These are phyloP conservation scores for Phrynocephalus forsythii DNA, from an alignment of 2,797 vertebrate species.

Conservation along the genomic window DNA sequence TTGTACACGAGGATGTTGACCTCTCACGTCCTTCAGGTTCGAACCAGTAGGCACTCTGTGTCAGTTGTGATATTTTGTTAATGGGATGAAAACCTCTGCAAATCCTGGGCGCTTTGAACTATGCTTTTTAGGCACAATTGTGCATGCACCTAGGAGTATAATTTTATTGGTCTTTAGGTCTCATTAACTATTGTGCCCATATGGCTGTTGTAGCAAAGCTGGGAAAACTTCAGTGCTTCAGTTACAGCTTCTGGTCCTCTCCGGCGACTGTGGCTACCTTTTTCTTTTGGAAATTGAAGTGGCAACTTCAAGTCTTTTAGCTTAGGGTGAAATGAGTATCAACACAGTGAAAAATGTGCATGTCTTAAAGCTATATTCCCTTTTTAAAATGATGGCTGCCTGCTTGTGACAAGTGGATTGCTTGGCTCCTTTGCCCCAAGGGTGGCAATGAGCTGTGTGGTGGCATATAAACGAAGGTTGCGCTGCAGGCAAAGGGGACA, in stretches of 20 bases:
- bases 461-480: conserved; percentile 1
- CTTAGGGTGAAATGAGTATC: not conserved
- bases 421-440: no score
- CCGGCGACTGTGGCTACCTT: no score
- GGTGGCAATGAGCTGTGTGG: not conserved
- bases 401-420: not conserved
- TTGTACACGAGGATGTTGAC: not conserved
- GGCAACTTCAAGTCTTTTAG: not conserved
- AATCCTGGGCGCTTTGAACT: not conserved
- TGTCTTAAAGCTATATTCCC: not conserved
- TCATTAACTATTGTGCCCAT: not conserved
- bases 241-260: no score
- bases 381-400: not conserved
- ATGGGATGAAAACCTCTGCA: not conserved
- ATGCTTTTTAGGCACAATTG: not conserved
- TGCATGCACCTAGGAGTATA: not conserved
- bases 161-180: not conserved
- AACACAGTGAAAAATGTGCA: not conserved
- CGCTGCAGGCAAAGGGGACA: not conserved
- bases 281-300: no score
- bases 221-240: no score
- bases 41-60: not conserved
- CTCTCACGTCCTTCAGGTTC: not conserved
- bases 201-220: not conserved
- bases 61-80: not conserved